Percentiles rank a stretch among this genome's conserved stretches.
Conservation (phyloP, 1,140 invertebrate species). For the Pogonomyrmex barbatus region DNA sequence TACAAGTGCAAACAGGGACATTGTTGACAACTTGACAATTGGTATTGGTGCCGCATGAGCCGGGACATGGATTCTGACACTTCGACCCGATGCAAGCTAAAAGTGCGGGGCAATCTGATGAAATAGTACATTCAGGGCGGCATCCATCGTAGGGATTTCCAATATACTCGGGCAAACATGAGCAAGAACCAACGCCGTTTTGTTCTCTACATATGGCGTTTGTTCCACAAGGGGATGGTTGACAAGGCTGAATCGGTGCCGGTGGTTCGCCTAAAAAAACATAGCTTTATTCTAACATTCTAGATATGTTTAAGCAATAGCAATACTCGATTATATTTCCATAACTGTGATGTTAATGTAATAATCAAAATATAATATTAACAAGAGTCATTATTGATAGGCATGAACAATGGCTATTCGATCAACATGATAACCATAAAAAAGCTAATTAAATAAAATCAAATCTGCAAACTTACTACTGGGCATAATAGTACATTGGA, state of each 20-base stretch:
- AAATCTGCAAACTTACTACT: slow-evolving; percentile 86
- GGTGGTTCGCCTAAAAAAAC: slow-evolving; percentile 68
- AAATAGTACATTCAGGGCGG: slow-evolving; percentile 90
- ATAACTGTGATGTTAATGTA: not conserved
- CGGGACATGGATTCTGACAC: slow-evolving; percentile 92
- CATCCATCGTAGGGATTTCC: slow-evolving; percentile 92
- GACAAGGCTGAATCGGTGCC: slow-evolving; percentile 86
- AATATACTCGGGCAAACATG: slow-evolving; percentile 90
- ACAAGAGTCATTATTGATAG: not conserved
- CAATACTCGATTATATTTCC: not conserved
- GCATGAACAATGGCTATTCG: not conserved
- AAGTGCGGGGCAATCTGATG: slow-evolving; percentile 90
- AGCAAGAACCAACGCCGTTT: slow-evolving; percentile 89
- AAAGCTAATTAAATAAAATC: not conserved
- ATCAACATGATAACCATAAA: not conserved
- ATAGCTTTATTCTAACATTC: slow-evolving; percentile 11
- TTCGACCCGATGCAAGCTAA: slow-evolving; percentile 91
- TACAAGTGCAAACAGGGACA: slow-evolving; percentile 90
- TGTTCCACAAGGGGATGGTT: slow-evolving; percentile 90
- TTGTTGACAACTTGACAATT: slow-evolving; percentile 91
- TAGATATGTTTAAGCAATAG: not conserved
- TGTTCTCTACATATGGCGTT: slow-evolving; percentile 90
- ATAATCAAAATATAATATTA: not conserved
- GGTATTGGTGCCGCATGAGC: slow-evolving; percentile 91
- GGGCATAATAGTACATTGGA: slow-evolving; percentile 87